phyloP scores from a whole-genome alignment of 37 sponge, comb jelly and placozoan species.

The Spongilla lacustris region DNA sequence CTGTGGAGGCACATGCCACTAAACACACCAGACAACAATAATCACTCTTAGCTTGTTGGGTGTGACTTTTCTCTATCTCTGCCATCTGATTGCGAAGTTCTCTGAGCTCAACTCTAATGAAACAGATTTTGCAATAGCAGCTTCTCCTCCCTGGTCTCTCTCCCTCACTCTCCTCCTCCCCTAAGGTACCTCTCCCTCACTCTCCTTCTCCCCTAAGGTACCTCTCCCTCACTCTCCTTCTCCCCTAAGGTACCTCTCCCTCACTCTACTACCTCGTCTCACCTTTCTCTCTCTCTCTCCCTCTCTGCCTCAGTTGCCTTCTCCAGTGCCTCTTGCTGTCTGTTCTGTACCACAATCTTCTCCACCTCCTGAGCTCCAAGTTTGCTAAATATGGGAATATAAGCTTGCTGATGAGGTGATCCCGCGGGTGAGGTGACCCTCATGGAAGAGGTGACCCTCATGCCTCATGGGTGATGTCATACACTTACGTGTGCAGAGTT shows the following conservation, averaged over 20 bases:
- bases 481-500: conserved; percentile 26
- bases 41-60: conserved; percentile 27
- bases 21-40: conserved; percentile 8
- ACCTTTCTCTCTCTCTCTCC: conserved; percentile 79
- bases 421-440: too few species aligned
- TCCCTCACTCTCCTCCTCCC: conserved; percentile 74
- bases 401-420: too few species aligned
- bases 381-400: too few species aligned
- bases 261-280: too few species aligned
- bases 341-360: conserved; percentile 49
- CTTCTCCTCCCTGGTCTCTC: neutral
- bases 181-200: conserved; percentile 26
- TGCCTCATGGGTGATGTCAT: neutral
- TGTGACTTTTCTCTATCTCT: conserved; percentile 67
- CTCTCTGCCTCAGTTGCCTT: conserved; percentile 55
- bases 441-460: too few species aligned
- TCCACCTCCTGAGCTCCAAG: conserved; percentile 61
- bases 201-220: conserved; percentile 73
- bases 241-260: too few species aligned
- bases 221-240: conserved; percentile 59
- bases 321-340: conserved; percentile 63
- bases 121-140: neutral
- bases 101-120: conserved; percentile 56
- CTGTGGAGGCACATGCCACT: neutral
- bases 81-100: conserved; percentile 64